phyloP scores from a whole-genome alignment of 2,113 vertebrate genomes.

The Todiramphus chloris region DNA sequence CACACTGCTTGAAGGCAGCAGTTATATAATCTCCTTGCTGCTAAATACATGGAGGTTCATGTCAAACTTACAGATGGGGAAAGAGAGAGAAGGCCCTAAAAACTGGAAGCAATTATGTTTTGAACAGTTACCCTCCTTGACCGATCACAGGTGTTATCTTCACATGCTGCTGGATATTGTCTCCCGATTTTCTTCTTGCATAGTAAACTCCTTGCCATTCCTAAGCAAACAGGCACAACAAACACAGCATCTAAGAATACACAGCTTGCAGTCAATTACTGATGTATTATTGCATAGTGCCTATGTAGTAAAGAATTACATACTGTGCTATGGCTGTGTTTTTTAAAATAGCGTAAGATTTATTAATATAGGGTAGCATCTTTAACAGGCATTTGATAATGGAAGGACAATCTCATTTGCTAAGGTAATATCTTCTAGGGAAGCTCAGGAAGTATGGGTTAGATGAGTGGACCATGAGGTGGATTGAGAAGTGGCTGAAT shows the following conservation, averaged over 20 bases:
- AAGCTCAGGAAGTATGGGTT: too few relatives aligned
- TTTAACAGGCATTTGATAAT: background rate
- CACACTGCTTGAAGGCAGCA: background rate
- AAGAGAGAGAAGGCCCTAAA: background rate
- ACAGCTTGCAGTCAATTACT: background rate
- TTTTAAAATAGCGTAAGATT: background rate
- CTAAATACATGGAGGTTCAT: background rate
- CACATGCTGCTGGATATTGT: slow-evolving; percentile 92
- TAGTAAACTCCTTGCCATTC: slow-evolving; percentile 97
- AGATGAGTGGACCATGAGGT: too few relatives aligned
- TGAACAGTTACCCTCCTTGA: slow-evolving; percentile 90
- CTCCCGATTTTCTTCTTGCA: slow-evolving; percentile 89
- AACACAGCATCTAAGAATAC: background rate
- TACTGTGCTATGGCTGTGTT: background rate
- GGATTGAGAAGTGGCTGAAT: too few relatives aligned
- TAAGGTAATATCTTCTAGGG: too few relatives aligned
- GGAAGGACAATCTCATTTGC: background rate
- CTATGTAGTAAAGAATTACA: background rate
- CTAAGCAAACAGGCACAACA: slow-evolving; percentile 66
- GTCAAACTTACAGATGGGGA: background rate
- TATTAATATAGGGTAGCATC: background rate
- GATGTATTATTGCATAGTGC: background rate
- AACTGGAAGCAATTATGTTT: background rate
- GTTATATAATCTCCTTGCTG: background rate
- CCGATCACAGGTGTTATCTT: slow-evolving; percentile 92